phyloP scores from a whole-genome alignment of 2,888 invertebrate species.

The Drosophila subsilvestris region DNA sequence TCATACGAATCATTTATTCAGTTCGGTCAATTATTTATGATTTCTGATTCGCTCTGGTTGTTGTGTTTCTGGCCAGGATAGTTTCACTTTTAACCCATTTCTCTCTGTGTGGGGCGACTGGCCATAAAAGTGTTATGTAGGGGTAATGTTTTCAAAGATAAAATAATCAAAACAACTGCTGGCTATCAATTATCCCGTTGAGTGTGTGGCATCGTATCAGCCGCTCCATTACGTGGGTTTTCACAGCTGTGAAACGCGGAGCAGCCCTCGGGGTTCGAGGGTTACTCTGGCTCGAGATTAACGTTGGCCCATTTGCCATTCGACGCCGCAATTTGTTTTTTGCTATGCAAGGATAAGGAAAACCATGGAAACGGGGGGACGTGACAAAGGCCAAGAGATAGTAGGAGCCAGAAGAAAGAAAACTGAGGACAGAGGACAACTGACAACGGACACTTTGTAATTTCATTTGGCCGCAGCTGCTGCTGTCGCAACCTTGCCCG shows the following conservation, averaged over 20 bases:
- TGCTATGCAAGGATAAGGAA: conserved; percentile 3
- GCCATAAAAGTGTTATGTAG: conserved; percentile 16
- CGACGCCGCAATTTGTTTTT: conserved; percentile 57
- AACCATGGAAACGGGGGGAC: not conserved
- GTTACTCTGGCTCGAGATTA: conserved; percentile 27
- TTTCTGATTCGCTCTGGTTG: conserved; percentile 12
- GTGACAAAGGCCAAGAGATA: not conserved
- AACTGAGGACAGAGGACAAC: conserved; percentile 10
- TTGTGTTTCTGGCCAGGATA: conserved; percentile 2
- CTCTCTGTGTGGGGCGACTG: conserved; percentile 9
- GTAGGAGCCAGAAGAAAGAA: too few species aligned
- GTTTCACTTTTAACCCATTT: not conserved
- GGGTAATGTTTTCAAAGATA: conserved; percentile 23
- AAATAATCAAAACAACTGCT: conserved; percentile 32
- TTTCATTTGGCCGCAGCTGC: conserved; percentile 54
- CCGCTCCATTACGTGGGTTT: not conserved
- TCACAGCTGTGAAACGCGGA: not conserved
- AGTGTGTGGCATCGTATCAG: conserved; percentile 43
- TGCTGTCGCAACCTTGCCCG: conserved; percentile 42
- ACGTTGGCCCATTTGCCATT: conserved; percentile 27
- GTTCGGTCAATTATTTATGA: conserved; percentile 30
- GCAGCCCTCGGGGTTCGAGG: conserved; percentile 5
- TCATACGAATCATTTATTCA: conserved; percentile 41
- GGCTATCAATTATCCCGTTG: conserved; percentile 55
- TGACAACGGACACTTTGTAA: conserved; percentile 65